These are phyloP conservation scores for Parnassius orleans DNA, from an alignment of 2,888 invertebrate species.

Conservation along the genomic window DNA sequence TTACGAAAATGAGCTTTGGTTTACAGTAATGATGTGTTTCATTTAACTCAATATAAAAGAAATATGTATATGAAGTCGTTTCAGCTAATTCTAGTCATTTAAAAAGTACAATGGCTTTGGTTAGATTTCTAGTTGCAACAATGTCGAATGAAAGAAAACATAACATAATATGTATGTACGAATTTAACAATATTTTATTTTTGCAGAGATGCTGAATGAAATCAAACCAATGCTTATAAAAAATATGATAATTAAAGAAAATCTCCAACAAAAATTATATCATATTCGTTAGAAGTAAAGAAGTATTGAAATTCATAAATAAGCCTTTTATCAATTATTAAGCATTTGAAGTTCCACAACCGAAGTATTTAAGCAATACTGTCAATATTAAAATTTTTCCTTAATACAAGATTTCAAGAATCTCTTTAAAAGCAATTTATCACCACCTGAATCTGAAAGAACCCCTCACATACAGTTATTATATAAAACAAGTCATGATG, in stretches of 20 bases:
- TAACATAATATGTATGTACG: neutral
- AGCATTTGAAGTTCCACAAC: constrained; percentile 15
- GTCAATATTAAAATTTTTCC: neutral
- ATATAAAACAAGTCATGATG: constrained; percentile 19
- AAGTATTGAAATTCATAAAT: neutral
- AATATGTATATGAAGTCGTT: neutral
- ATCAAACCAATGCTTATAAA: neutral
- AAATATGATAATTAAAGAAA: constrained; percentile 1
- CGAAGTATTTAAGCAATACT: constrained; percentile 2
- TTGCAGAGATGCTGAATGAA: neutral
- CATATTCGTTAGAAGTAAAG: no score
- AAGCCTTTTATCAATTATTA: constrained; percentile 8
- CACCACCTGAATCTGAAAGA: constrained; percentile 3
- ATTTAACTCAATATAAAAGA: constrained; percentile 10
- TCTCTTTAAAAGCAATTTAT: constrained; percentile 5
- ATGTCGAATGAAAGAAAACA: neutral
- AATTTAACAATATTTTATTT: neutral
- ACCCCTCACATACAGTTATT: neutral
- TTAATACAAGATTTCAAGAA: neutral
- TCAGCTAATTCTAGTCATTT: constrained; percentile 2
- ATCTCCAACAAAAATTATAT: neutral
- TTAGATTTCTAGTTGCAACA: constrained; percentile 12
- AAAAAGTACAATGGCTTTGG: neutral
- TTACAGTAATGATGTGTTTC: constrained; percentile 37
- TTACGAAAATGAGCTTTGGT: constrained; percentile 61